Evolutionary conservation across 2,797 vertebrate species (phyloP), one percentile per base, ranked within the genome.

Genomic region (Allobates femoralis): DNA sequence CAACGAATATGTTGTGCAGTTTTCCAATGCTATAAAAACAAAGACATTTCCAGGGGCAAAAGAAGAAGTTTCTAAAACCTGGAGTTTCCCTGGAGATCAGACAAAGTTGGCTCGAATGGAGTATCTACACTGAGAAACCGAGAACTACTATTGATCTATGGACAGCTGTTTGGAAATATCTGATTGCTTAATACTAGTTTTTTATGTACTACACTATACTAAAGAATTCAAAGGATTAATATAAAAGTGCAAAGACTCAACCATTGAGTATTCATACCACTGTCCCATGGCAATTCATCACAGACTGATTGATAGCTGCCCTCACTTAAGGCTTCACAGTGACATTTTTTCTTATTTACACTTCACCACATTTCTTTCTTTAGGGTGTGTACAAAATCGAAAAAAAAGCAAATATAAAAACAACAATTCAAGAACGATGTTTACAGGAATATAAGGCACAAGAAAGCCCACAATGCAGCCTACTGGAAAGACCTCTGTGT

Each of bases 401-500:
- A 67, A 32, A 19, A 7, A 34, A 34, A 67, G 64, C 8, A 67
- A 67, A 67, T 46, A 46, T 14, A 41, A n/a, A 71, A 46, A 37
- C 18, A 71, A 71, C 19, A 71, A 71, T 41, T 71, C 67, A 71
- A 71, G 41, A 41, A 14, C n/a, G 1, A 5, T n/a, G 34, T 21
- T 41, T 71, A n/a, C 10, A 14, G 34, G 37, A 41, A 71, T 71
- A 71, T 21, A 71, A 73, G 2, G 37, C 58, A 30, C 16, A 18
- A 82, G 37, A 55, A 81, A 53, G 15, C 76, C 32, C 30, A 71
- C 80, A 73, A 73, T 82, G 19, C 46, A 82, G 46, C 50, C 41
- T 71, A 71, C 21, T 82, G 51, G 50, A 71, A 82, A 82, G 64
- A 81, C n/a, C 46, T 71, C 60, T 55, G 50, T 58, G 32, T 71